Evolutionary conservation across 2,888 invertebrate species (phyloP).

Genomic region (Dendrolimus houi): DNA sequence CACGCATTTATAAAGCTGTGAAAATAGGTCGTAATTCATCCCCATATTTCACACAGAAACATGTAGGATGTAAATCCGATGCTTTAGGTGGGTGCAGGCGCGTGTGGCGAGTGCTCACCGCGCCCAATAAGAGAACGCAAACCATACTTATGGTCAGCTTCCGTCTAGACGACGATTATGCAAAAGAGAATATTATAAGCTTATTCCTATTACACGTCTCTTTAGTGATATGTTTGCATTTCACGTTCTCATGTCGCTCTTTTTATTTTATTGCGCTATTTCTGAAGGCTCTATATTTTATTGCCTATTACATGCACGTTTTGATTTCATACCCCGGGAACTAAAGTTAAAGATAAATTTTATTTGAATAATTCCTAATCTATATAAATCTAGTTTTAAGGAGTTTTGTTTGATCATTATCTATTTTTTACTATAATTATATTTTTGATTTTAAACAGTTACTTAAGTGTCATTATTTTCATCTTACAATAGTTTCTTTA

Average conservation of each 20-base stretch:
- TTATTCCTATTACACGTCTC: slow-evolving; percentile 48
- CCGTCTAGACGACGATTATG: slow-evolving; percentile 73
- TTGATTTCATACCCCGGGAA: too few relatives aligned
- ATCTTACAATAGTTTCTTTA: too few relatives aligned
- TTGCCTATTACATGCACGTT: too few relatives aligned
- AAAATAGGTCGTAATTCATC: slow-evolving; percentile 44
- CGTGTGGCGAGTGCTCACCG: slow-evolving; percentile 14
- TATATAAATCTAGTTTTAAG: too few relatives aligned
- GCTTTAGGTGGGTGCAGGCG: slow-evolving; percentile 13
- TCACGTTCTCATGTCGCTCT: slow-evolving; percentile 37
- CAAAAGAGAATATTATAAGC: slow-evolving; percentile 51
- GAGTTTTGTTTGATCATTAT: too few relatives aligned
- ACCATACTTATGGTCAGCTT: slow-evolving; percentile 42
- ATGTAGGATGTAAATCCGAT: slow-evolving; percentile 41
- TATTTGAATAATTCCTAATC: too few relatives aligned
- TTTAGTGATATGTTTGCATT: slow-evolving; percentile 51
- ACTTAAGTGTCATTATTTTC: too few relatives aligned
- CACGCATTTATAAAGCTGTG: slow-evolving; percentile 36
- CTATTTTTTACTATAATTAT: too few relatives aligned
- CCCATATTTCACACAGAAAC: slow-evolving; percentile 38
- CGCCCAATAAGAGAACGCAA: slow-evolving; percentile 36
- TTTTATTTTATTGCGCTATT: slow-evolving; percentile 36
- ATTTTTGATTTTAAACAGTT: too few relatives aligned
- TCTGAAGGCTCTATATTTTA: not conserved
- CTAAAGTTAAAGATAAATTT: too few relatives aligned